phyloP scores from a whole-genome alignment of 2,797 vertebrate species.

The Clamator glandarius region DNA sequence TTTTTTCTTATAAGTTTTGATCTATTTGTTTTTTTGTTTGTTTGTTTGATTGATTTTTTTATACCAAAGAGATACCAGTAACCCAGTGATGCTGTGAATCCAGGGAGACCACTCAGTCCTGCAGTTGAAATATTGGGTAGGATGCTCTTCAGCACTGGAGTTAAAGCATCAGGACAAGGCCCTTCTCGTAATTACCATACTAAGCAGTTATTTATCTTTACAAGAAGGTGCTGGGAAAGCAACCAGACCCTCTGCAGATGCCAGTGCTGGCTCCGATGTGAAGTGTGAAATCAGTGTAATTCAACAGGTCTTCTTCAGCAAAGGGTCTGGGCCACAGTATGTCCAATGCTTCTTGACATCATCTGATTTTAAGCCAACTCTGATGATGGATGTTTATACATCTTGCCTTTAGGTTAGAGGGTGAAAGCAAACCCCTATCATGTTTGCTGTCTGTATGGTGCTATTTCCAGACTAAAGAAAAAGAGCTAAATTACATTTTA shows the following conservation, averaged over 20 bases:
- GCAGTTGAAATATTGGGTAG: not conserved
- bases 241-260: not conserved
- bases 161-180: not conserved
- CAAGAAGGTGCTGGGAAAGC: not conserved
- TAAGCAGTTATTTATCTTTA: not conserved
- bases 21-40: not conserved
- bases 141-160: not conserved
- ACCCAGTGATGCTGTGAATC: not conserved
- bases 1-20: not conserved
- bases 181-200: not conserved
- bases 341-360: not conserved
- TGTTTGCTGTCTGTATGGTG: constrained; percentile 42
- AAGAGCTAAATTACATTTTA: constrained; percentile 50
- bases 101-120: not conserved
- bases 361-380: not conserved
- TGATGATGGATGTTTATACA: constrained; percentile 40
- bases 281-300: not conserved
- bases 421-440: not conserved
- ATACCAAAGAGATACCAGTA: not conserved
- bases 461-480: constrained; percentile 51
- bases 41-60: too few relatives aligned
- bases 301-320: not conserved
- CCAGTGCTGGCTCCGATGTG: too few relatives aligned
- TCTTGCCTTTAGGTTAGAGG: not conserved
- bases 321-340: not conserved